Evolutionary conservation across 1,140 invertebrate genomes (phyloP).

Genomic region (Camponotus pennsylvanicus): DNA sequence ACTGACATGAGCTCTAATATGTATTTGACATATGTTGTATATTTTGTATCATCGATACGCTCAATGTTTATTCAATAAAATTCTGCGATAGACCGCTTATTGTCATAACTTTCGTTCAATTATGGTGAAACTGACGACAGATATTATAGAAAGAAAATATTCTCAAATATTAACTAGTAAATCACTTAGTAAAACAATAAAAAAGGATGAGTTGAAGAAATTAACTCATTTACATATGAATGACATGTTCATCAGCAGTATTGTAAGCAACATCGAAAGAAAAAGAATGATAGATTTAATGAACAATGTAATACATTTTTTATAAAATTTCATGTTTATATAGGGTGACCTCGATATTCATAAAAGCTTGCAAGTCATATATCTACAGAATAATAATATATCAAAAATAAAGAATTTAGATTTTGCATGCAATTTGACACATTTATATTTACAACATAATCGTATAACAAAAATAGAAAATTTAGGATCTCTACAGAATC

Average conservation of each 20-base stretch:
- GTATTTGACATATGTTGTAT: neutral
- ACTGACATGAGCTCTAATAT: no score
- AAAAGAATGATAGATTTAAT: neutral
- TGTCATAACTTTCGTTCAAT: constrained; percentile 21
- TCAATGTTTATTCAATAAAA: constrained; percentile 38
- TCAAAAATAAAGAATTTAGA: constrained; percentile 88
- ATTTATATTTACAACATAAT: constrained; percentile 91
- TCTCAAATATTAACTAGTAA: constrained; percentile 74
- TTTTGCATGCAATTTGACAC: constrained; percentile 87
- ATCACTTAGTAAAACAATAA: constrained; percentile 75
- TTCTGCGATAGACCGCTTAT: neutral
- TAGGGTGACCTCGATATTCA: constrained; percentile 86
- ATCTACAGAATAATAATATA: constrained; percentile 89
- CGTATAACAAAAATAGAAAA: constrained; percentile 89
- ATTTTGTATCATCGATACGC: neutral
- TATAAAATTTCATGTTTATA: constrained; percentile 31
- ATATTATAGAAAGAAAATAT: constrained; percentile 75
- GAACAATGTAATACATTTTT: constrained; percentile 28
- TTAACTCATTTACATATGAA: constrained; percentile 86
- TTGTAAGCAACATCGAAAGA: constrained; percentile 82
- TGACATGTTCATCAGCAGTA: constrained; percentile 84
- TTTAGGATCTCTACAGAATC: constrained; percentile 86
- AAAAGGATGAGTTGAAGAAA: constrained; percentile 76
- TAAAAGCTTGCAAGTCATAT: constrained; percentile 87
- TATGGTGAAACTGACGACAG: constrained; percentile 69